Conservation (phyloP, 2,888 invertebrate genomes). For the Tromatobia lineatoria region DNA sequence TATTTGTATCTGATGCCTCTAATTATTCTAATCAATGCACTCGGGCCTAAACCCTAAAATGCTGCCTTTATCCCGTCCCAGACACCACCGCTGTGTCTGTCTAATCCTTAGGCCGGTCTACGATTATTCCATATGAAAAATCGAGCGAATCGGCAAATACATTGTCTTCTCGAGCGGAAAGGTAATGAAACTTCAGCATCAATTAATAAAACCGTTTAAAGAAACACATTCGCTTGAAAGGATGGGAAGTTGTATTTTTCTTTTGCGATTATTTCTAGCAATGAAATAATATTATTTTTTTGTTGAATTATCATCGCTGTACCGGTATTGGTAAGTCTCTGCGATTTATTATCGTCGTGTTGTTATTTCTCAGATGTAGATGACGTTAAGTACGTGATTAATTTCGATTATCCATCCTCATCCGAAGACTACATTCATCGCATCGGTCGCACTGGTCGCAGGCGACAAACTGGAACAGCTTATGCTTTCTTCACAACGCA, state of each 20-base stretch:
- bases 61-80: conserved; percentile 83
- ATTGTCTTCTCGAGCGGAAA: conserved; percentile 73
- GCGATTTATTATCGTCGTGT: conserved; percentile 19
- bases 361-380: conserved; percentile 92
- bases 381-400: conserved; percentile 98
- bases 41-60: conserved; percentile 82
- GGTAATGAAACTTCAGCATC: conserved; percentile 77
- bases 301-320: neutral
- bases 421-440: conserved; percentile 98
- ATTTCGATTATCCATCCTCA: conserved; percentile 98
- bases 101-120: conserved; percentile 81
- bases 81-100: conserved; percentile 83
- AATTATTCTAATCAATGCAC: conserved; percentile 75
- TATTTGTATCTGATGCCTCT: conserved; percentile 75
- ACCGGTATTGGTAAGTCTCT: neutral
- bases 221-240: conserved; percentile 56
- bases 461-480: conserved; percentile 95
- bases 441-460: conserved; percentile 96
- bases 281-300: neutral
- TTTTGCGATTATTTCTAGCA: conserved; percentile 41
- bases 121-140: conserved; percentile 75
- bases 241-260: conserved; percentile 55
- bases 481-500: conserved; percentile 97
- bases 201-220: conserved; percentile 53
- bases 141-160: conserved; percentile 56